These are phyloP conservation scores for Drosophila prostipennis DNA, from an alignment of 2,888 invertebrate genomes.

Conservation along the genomic window DNA sequence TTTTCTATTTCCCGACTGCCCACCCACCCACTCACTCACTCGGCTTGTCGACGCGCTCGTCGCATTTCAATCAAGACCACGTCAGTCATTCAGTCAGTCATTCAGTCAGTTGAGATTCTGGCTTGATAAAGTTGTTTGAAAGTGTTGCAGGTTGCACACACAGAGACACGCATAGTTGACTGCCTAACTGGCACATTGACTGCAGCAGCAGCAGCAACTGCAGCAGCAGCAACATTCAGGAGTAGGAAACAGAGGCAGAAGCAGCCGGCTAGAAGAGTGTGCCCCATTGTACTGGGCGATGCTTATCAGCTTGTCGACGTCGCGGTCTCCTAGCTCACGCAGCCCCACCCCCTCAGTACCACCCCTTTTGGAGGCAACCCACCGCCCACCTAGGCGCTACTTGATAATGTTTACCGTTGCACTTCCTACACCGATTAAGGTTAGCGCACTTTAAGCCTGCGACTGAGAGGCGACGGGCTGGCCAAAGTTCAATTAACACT, in stretches of 20 bases:
- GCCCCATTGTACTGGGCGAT: constrained; percentile 63
- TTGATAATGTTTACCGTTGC: constrained; percentile 67
- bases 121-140: constrained; percentile 78
- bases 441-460: constrained; percentile 30
- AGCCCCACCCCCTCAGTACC: constrained; percentile 31
- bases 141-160: constrained; percentile 69
- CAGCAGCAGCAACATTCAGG: constrained; percentile 3
- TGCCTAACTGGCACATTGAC: constrained; percentile 69
- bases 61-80: constrained; percentile 78
- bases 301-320: constrained; percentile 72
- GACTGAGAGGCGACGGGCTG: constrained; percentile 16
- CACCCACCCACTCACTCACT: constrained; percentile 77
- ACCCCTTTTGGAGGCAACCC: not conserved
- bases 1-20: constrained; percentile 40
- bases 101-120: constrained; percentile 67
- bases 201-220: constrained; percentile 19
- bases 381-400: constrained; percentile 27
- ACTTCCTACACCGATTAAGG: constrained; percentile 54
- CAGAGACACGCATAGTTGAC: constrained; percentile 47
- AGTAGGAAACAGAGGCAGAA: constrained; percentile 6
- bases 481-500: constrained; percentile 38
- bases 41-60: constrained; percentile 74
- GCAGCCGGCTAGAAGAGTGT: constrained; percentile 26
- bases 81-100: constrained; percentile 47
- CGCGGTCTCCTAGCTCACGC: constrained; percentile 69